Evolutionary conservation across 92 coral and sea anemone species (phyloP), one percentile per base, ranked within the genome.

Genomic region (Meandrina meandrites): DNA sequence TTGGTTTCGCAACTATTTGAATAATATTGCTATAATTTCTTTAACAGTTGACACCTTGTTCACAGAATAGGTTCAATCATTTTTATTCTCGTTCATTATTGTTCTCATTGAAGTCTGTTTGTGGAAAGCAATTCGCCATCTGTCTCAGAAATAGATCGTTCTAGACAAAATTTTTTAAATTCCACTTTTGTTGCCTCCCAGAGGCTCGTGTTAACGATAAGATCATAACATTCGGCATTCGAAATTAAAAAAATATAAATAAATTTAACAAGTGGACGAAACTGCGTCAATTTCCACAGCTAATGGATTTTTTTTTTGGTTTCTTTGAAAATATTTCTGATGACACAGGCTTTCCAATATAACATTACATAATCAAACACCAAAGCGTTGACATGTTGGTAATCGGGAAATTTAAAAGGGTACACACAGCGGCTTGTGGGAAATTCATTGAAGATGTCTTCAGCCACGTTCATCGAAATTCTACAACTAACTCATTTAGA

Each of bases 131-230:
- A 30, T 69, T 60, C 48, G 73, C 19, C 66, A 54, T 68, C 51
- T 67, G 60, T 22, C 30, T 1, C 18, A 42, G 19, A 16, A 13
- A 36, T 28, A 21, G 67, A 82, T 34, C 21, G 6, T 82, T 82
- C 86, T 50, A 32, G 86, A 11, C 0, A 10, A 62, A 16, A 82
- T 82, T 22, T 69, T 70, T 82, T 70, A 50, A 53, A 82, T 82
- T 30, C 66, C 86, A 70, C 32, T 34, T 42, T 82, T 81, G 37
- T 19, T 66, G 28, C 56, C 75, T 40, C 75, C 36, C 14, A 21
- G 16, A 8, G 9, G 81, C 71, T 66, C 28, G 21, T 6, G 18
- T 50, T 28, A 15, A 77, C 36, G 81, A 77, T 50, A 50, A 77
- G 34, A 7, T 76, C 12, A 22, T 21, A 21, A 8, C 36, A 17